Evolutionary conservation across 2,113 vertebrate genomes (phyloP).

Genomic region (Saguinus midas): DNA sequence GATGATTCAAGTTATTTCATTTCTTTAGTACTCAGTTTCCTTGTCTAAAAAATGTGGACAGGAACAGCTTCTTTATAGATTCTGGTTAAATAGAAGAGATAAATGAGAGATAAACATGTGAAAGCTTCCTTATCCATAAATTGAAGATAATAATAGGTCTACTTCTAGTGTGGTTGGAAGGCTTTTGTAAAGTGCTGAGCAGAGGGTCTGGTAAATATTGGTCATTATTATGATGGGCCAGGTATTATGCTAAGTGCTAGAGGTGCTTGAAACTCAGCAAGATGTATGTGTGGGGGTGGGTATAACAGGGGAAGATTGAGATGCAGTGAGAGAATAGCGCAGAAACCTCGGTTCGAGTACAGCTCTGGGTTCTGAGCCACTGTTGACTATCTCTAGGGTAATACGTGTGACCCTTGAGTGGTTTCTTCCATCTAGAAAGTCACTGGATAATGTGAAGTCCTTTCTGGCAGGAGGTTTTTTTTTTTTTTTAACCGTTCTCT

Average conservation of each 20-base stretch:
- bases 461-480: not conserved
- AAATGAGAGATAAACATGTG: not conserved
- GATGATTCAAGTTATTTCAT: not conserved
- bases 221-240: not conserved
- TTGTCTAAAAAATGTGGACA: not conserved
- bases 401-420: not conserved
- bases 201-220: not conserved
- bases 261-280: not conserved
- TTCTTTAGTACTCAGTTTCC: not conserved
- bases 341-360: not conserved
- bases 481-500: not conserved
- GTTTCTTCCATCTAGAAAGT: not conserved
- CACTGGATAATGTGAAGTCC: not conserved
- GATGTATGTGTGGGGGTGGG: not conserved
- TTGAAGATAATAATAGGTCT: not conserved
- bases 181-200: not conserved
- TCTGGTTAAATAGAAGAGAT: not conserved
- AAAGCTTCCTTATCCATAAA: not conserved
- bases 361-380: not conserved
- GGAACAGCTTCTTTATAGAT: not conserved
- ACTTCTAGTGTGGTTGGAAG: not conserved
- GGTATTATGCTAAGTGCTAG: not conserved
- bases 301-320: not conserved
- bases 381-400: not conserved
- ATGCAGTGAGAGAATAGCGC: not conserved